A percentile compares a stretch with the other conserved stretches of the same genome.
These are phyloP conservation scores for Pemphigus obesinymphae DNA, from an alignment of 1,140 invertebrate genomes.

Conservation along the genomic window DNA sequence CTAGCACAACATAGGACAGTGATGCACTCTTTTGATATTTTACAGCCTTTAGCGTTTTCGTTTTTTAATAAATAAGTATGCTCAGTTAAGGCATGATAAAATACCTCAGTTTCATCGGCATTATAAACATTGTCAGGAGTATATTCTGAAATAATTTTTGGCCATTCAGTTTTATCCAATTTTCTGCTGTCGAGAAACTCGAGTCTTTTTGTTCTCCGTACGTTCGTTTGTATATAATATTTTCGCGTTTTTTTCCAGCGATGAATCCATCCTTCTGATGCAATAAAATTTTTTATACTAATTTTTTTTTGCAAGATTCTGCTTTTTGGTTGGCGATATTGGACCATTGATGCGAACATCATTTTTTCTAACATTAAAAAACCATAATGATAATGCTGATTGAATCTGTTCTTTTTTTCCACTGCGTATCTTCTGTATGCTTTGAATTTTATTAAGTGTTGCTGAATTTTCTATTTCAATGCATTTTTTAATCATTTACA, in stretches of 20 bases:
- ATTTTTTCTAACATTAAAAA: too few relatives aligned
- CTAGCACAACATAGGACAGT: conserved; percentile 45
- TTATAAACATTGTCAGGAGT: not conserved
- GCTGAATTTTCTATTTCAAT: too few relatives aligned
- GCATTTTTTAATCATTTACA: too few relatives aligned
- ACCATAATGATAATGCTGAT: too few relatives aligned
- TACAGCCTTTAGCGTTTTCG: conserved; percentile 20
- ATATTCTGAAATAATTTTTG: not conserved
- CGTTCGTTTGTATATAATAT: not conserved
- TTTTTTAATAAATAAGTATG: not conserved
- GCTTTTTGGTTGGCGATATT: too few relatives aligned
- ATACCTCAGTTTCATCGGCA: not conserved
- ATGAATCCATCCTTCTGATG: not conserved
- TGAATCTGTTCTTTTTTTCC: too few relatives aligned
- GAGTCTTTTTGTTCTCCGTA: not conserved
- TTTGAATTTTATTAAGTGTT: too few relatives aligned
- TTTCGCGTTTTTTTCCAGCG: not conserved
- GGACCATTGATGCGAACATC: too few relatives aligned
- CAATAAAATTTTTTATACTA: too few relatives aligned
- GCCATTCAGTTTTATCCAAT: not conserved
- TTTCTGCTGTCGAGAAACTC: not conserved
- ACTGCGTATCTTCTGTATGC: too few relatives aligned
- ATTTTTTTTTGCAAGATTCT: too few relatives aligned
- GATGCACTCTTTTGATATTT: conserved; percentile 29
- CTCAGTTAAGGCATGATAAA: not conserved